Evolutionary conservation across 2,888 invertebrate genomes (phyloP).

Genomic region (Leptinotarsa rubiginosa): DNA sequence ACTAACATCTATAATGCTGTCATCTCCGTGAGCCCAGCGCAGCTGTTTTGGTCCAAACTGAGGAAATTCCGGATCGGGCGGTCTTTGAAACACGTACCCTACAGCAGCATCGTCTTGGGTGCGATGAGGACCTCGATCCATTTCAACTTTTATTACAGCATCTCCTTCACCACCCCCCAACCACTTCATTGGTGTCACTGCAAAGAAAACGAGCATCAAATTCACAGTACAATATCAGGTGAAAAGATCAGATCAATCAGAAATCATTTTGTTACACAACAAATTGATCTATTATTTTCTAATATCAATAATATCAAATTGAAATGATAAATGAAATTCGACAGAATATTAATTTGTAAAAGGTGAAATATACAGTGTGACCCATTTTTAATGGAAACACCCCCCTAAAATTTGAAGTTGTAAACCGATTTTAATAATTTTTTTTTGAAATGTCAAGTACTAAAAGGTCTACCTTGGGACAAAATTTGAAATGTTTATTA

Average conservation of each 20-base stretch:
- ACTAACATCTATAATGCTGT: constrained; percentile 87
- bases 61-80: constrained; percentile 84
- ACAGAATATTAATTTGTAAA: no score
- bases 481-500: no score
- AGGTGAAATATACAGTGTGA: no score
- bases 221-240: background rate
- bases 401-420: no score
- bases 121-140: constrained; percentile 76
- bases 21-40: constrained; percentile 88
- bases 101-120: constrained; percentile 92
- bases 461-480: no score
- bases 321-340: no score
- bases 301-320: no score
- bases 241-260: background rate
- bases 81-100: constrained; percentile 90
- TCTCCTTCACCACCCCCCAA: constrained; percentile 77
- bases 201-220: constrained; percentile 28
- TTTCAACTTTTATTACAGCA: constrained; percentile 71
- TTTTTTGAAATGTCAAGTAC: no score
- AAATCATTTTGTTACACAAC: background rate
- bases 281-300: no score
- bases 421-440: no score
- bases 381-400: no score
- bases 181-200: constrained; percentile 78
- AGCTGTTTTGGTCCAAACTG: constrained; percentile 78